Conservation (phyloP, 92 coral and sea anemone genomes). For the Nematostella vectensis region DNA sequence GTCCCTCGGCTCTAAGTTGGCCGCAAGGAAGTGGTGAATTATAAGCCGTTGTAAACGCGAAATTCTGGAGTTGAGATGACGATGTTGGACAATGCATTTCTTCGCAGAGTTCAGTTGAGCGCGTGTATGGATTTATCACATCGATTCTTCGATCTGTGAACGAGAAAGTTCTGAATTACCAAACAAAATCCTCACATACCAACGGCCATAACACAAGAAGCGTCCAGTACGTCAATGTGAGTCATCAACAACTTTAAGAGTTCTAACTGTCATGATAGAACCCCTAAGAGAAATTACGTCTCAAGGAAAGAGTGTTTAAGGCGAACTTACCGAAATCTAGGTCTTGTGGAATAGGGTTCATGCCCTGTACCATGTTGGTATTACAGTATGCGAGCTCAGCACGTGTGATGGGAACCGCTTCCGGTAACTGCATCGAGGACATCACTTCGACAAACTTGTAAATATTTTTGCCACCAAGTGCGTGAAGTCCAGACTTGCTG, state of each 20-base stretch:
- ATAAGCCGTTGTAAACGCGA: constrained; percentile 58
- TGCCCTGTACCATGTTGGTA: constrained; percentile 33
- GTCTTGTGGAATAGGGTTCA: constrained; percentile 39
- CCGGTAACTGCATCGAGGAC: constrained; percentile 65
- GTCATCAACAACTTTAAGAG: background rate
- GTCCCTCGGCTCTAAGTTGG: constrained; percentile 44
- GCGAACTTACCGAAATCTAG: constrained; percentile 55
- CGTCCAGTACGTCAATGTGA: constrained; percentile 45
- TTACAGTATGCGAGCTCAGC: constrained; percentile 38
- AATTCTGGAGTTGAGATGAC: constrained; percentile 49
- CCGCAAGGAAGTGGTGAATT: constrained; percentile 67
- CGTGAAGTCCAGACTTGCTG: constrained; percentile 21
- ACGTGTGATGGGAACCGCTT: constrained; percentile 51
- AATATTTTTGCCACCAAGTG: constrained; percentile 11
- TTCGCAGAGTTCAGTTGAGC: constrained; percentile 51
- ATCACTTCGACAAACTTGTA: constrained; percentile 36
- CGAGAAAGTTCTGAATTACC: background rate
- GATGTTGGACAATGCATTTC: constrained; percentile 63
- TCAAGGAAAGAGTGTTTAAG: background rate
- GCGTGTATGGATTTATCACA: constrained; percentile 49
- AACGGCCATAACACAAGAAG: background rate
- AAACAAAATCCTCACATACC: background rate
- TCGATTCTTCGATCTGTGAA: constrained; percentile 68
- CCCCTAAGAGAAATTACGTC: background rate
- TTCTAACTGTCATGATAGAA: background rate